Evolutionary conservation across 2,113 vertebrate genomes (phyloP), one percentile per base, ranked within the genome.

Genomic region (Gnathonemus echidnorhynchus): DNA sequence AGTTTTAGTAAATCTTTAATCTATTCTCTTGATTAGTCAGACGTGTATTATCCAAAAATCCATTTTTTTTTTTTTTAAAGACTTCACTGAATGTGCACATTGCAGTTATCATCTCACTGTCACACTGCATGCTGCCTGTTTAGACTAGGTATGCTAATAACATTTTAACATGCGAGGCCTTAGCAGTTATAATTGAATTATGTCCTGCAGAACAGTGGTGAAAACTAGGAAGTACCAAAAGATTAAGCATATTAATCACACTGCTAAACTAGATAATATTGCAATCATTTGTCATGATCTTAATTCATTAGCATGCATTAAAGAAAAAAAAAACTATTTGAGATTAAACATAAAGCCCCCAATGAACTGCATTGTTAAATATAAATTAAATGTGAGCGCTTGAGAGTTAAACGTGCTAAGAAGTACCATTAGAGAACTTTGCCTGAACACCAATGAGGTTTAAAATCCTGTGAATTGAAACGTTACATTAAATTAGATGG

Each of bases 321-420:
- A 80, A 80, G 35, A 80, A 80, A 80, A 80, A 77, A 80, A 80
- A 80, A 80, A 39, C 74, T 80, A 80, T 80, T 80, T 80, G 74
- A 80, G 74, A 80, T 42, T 80, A 42, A 80, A 80, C 74, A 42
- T 80, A 80, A 80, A 80, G 74, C 74, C 74, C 74, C 74, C 15
- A 42, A 80, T 80, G 74, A 80, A 80, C 74, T 80, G 74, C 35
- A 80, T 80, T 80, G 74, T 80, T 80, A 80, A 80, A 80, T 80
- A 80, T 80, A 80, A 80, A 80, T 80, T 80, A 80, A 80, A 80
- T 80, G 74, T 80, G 74, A 80, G 74, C 74, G 19, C 74, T 39
- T 42, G 74, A 80, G 74, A 80, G 74, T 80, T 80, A 80, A 80
- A 80, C 35, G 35, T 42, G 74, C 74, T 80, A 80, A 80, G 62